Base-by-base conservation (phyloP, 1,140 invertebrate species). In the Asobara japonica region DNA sequence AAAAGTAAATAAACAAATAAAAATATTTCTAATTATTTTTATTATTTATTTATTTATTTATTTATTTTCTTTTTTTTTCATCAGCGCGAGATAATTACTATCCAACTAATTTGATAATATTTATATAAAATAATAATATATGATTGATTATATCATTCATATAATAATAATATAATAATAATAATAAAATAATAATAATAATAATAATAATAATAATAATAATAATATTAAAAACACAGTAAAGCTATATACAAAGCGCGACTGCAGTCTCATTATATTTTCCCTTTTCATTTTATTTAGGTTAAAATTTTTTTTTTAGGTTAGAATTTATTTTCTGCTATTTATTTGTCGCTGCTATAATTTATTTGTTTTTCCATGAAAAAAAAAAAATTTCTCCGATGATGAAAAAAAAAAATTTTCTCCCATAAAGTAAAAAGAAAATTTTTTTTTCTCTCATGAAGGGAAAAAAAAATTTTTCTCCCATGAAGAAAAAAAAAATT, bases 231-330 rank as follows among this genome's bases (percentile, higher is more conserved):
- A 80, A 84, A 83, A 84, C 79, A 80, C 74, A 78, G 77, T 80
- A 77, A 78, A 83, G 84, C 82, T 87, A 87, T 87, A 45, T 87
- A 87, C 85, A 87, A 86, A 84, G 83, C 80, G 79, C 82, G 82
- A 85, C 81, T 81, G 79, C 82, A 82, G 79, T 84, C 80, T 84
- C 79, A 76, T 79, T 75, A 76, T 67, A 60, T 68, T 76, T 33
- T 60, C n/a, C n/a, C 71, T 64, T 67, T 72, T 70, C 27, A 62
- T 71, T 20, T 71, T 51, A 27, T 30, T 30, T 13, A 29, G 4
- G n/a, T 62, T 30, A 30, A 5, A 30, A 29, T 62, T 62, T 62
- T 62, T 62, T 4, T 62, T 1, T 48, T 48, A 16, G 0, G n/a
- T 48, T 48, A 4, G 18, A 36, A 5, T 36, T 36, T 36, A 11